Conservation (phyloP, 2,113 vertebrate genomes). For the Formicarius rufipectus region DNA sequence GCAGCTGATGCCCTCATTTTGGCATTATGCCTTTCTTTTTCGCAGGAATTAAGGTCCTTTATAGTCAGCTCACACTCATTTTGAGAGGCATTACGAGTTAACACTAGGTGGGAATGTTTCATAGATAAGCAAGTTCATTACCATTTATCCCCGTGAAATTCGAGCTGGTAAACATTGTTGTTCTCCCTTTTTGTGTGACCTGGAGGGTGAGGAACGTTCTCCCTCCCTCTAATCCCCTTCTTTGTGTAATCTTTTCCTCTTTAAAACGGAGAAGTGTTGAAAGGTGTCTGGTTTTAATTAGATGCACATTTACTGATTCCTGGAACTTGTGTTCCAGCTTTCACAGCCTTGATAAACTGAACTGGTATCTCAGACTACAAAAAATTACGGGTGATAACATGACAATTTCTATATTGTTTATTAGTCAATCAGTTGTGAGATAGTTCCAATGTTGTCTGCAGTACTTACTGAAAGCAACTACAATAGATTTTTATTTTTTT, state of each 20-base stretch:
- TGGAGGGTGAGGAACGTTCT: background rate
- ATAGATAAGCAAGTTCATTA: slow-evolving; percentile 29
- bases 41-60: background rate
- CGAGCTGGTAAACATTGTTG: background rate
- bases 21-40: background rate
- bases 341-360: background rate
- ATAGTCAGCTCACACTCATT: background rate
- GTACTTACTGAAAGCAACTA: background rate
- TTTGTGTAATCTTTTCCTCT: background rate
- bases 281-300: slow-evolving; percentile 13
- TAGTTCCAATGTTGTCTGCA: background rate
- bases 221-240: background rate
- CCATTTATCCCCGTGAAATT: slow-evolving; percentile 19
- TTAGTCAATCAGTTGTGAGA: background rate
- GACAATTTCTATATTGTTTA: background rate
- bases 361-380: background rate
- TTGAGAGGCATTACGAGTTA: slow-evolving; percentile 27
- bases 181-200: background rate
- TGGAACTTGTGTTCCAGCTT: background rate
- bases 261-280: background rate
- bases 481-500: too few species aligned
- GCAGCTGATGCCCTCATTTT: background rate
- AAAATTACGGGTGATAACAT: background rate
- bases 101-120: background rate
- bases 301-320: background rate